Percentiles rank a stretch among this genome's conserved stretches.
These are phyloP conservation scores for Brienomyrus brachyistius DNA, from an alignment of 2,113 vertebrate genomes.

Conservation along the genomic window DNA sequence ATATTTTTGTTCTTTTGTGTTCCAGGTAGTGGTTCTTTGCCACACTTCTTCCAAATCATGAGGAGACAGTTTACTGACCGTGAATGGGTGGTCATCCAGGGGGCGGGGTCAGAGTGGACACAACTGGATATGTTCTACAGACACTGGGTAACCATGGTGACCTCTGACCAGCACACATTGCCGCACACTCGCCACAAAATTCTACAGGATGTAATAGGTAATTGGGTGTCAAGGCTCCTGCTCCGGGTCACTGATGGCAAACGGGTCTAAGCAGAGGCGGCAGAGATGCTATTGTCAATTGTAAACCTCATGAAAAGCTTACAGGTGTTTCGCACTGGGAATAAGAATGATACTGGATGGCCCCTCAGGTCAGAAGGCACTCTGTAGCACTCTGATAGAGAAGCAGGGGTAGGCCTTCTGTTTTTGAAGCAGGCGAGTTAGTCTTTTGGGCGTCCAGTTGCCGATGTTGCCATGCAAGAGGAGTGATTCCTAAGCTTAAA, in stretches of 20 bases:
- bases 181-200: background rate
- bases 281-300: background rate
- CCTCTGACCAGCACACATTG: constrained; percentile 34
- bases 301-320: background rate
- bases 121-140: constrained; percentile 87
- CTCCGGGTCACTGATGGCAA: background rate
- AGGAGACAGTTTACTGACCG: constrained; percentile 85
- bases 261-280: background rate
- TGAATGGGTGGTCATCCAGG: constrained; percentile 81
- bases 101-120: constrained; percentile 69
- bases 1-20: constrained; percentile 24
- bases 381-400: background rate
- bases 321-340: background rate
- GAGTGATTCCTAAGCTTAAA: background rate
- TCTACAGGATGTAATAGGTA: background rate
- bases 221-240: background rate
- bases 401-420: background rate
- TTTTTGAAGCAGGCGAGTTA: background rate
- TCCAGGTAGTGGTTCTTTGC: constrained; percentile 78
- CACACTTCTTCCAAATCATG: constrained; percentile 92
- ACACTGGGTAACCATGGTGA: constrained; percentile 81
- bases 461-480: background rate
- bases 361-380: background rate
- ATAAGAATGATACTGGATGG: background rate
- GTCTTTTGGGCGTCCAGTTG: background rate